Conservation (phyloP, 2,797 vertebrate genomes). For the Clarias laeviceps region DNA sequence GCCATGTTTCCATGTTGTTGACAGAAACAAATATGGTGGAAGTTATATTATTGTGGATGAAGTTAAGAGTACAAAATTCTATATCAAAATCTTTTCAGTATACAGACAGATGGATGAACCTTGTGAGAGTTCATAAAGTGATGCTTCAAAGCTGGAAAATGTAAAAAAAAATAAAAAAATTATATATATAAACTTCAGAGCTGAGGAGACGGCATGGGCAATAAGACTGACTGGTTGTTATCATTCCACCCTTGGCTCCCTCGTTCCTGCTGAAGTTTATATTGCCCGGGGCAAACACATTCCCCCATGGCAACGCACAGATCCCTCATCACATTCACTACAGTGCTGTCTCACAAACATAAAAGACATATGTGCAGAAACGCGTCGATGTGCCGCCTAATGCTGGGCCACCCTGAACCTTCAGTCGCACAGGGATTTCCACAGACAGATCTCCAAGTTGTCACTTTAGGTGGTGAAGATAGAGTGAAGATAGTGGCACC, state of each 20-base stretch:
- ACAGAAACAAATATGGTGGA: not conserved
- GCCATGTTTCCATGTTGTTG: not conserved
- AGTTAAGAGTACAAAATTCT: not conserved
- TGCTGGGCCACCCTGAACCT: not conserved
- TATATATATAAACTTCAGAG: not conserved
- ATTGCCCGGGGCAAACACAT: conserved; percentile 44
- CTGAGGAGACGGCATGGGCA: conserved; percentile 6
- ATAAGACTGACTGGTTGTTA: conserved; percentile 24
- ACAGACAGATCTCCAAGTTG: conserved; percentile 6
- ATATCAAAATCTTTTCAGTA: too few species aligned
- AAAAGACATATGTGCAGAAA: conserved; percentile 40
- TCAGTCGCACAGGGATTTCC: not conserved
- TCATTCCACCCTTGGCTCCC: conserved; percentile 29
- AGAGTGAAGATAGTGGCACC: conserved; percentile 18
- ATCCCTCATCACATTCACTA: conserved; percentile 38
- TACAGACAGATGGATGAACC: not conserved
- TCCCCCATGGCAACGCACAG: conserved; percentile 38
- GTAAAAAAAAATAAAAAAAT: not conserved
- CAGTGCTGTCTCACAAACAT: conserved; percentile 21
- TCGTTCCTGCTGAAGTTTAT: conserved; percentile 18
- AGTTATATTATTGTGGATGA: not conserved
- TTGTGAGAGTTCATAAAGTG: not conserved
- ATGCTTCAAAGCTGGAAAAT: not conserved
- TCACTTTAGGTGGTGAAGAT: conserved; percentile 36
- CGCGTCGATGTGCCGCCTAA: conserved; percentile 12